Conservation (phyloP, 1,140 invertebrate genomes). For the Cyphomyrmex costatus region DNA sequence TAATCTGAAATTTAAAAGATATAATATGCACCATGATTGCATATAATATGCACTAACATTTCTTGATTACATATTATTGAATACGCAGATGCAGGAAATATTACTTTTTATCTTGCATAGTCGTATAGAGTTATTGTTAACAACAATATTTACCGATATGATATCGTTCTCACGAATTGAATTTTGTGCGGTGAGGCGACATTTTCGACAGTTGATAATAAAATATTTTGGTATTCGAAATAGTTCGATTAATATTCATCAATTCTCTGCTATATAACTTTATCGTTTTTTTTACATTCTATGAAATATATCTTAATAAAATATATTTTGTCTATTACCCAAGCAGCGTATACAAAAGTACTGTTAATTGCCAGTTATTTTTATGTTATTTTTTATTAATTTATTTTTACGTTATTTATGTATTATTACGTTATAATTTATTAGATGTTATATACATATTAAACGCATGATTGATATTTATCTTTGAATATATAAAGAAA, state of each 20-base stretch:
- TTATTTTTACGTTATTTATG: slow-evolving; percentile 2
- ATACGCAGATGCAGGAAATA: background rate
- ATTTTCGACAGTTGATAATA: slow-evolving; percentile 55
- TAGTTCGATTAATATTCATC: slow-evolving; percentile 36
- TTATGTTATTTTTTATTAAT: background rate
- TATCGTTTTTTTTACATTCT: background rate
- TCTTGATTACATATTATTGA: background rate
- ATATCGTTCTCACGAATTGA: background rate
- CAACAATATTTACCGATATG: slow-evolving; percentile 29
- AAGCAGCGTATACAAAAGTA: background rate
- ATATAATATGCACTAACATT: background rate
- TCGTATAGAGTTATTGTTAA: background rate
- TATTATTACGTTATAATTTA: background rate
- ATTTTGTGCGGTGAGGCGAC: background rate
- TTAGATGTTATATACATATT: background rate
- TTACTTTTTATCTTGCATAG: background rate
- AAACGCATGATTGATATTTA: background rate
- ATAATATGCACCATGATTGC: background rate
- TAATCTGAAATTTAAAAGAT: background rate
- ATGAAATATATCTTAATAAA: background rate
- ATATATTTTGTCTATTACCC: background rate
- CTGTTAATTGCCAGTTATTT: slow-evolving; percentile 1
- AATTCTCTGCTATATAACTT: background rate
- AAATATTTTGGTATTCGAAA: slow-evolving; percentile 18
- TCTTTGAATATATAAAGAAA: slow-evolving; percentile 1